Percentiles rank a stretch among this genome's conserved stretches.
These are phyloP conservation scores for Mus spicilegus DNA, from an alignment of 2,113 vertebrate genomes.

Conservation along the genomic window DNA sequence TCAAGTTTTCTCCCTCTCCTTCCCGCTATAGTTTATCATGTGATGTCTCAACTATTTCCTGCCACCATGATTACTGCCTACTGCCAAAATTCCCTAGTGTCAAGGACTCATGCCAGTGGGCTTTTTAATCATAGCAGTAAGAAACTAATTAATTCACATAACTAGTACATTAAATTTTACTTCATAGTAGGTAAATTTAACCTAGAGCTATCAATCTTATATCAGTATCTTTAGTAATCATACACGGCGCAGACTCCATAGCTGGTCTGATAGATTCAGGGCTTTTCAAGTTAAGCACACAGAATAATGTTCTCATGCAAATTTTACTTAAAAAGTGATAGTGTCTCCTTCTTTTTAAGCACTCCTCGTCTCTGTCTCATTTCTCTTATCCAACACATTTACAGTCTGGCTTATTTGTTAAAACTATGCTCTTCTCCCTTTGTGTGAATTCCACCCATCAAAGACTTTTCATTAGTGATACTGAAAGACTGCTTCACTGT, in stretches of 20 bases:
- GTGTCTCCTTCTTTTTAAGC: neutral
- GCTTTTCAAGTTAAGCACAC: neutral
- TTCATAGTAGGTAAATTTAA: neutral
- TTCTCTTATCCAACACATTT: neutral
- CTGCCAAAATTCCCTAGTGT: neutral
- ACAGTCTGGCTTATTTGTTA: neutral
- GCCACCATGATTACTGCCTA: neutral
- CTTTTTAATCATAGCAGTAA: neutral
- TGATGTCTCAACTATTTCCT: neutral
- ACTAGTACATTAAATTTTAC: neutral
- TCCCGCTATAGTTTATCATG: neutral
- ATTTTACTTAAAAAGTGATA: neutral
- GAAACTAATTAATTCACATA: neutral
- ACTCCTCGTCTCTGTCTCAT: neutral
- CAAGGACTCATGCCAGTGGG: neutral
- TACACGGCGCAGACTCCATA: neutral
- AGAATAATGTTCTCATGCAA: neutral
- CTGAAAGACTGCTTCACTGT: neutral
- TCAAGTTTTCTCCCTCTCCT: neutral
- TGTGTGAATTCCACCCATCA: neutral
- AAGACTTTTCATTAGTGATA: neutral
- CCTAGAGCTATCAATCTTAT: neutral
- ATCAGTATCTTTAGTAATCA: neutral
- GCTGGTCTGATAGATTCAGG: neutral
- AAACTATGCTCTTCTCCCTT: neutral